These are phyloP conservation scores for Adrianichthys oophorus DNA, from an alignment of 2,797 vertebrate genomes.

Conservation along the genomic window DNA sequence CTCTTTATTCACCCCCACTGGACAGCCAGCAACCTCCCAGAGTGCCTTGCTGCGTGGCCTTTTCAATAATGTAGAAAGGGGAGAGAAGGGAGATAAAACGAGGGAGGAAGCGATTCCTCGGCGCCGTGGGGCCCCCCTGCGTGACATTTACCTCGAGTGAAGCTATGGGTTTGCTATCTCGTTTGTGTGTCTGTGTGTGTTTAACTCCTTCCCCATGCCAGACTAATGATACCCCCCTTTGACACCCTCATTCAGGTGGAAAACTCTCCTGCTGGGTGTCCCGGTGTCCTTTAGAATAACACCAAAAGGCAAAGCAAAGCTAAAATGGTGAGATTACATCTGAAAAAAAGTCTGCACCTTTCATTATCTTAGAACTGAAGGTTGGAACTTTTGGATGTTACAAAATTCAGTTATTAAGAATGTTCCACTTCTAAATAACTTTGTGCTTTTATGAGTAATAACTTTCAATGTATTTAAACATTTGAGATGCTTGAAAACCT, in stretches of 20 bases:
- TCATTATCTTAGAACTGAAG: no score
- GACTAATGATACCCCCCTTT: conserved; percentile 59
- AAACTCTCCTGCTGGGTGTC: conserved; percentile 31
- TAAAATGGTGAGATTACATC: conserved; percentile 9
- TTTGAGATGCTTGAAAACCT: no score
- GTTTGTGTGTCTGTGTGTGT: conserved; percentile 32
- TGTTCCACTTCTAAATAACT: no score
- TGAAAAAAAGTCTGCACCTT: background rate
- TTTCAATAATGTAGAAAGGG: conserved; percentile 76
- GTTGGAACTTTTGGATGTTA: no score
- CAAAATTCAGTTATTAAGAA: no score
- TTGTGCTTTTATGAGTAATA: no score
- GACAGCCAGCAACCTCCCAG: conserved; percentile 55
- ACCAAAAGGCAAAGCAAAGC: background rate
- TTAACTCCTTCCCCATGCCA: conserved; percentile 38
- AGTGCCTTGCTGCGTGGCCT: conserved; percentile 71
- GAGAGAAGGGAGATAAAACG: conserved; percentile 49
- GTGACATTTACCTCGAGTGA: conserved; percentile 68
- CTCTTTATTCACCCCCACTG: conserved; percentile 19
- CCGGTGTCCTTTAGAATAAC: conserved; percentile 37
- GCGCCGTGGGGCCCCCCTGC: conserved; percentile 66
- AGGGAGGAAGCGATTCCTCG: conserved; percentile 61
- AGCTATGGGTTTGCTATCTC: conserved; percentile 27
- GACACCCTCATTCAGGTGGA: conserved; percentile 28
- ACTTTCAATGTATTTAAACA: no score